Conservation (phyloP, 2,113 vertebrate genomes). For the Equus przewalskii region DNA sequence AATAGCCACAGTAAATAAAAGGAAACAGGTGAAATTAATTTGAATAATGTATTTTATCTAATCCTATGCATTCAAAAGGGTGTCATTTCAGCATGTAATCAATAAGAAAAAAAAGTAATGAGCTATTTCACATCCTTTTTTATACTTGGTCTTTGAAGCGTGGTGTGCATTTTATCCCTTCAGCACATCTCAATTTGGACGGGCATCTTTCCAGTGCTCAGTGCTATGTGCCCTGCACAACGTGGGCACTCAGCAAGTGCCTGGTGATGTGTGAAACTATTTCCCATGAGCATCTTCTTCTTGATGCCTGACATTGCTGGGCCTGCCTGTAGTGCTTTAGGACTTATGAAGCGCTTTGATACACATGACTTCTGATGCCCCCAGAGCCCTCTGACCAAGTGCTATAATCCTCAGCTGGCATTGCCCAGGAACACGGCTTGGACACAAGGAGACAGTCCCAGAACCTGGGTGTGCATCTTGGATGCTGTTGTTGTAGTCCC, state of each 20-base stretch:
- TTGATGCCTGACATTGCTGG: background rate
- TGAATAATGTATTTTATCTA: background rate
- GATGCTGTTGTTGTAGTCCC: background rate
- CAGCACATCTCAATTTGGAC: fast-evolving
- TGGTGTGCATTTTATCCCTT: background rate
- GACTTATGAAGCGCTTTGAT: background rate
- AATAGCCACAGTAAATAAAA: background rate
- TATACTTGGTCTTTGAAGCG: background rate
- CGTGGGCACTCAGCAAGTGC: fast-evolving
- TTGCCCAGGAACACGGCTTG: fast-evolving
- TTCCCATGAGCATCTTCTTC: background rate
- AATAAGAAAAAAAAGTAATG: background rate
- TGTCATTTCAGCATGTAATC: background rate
- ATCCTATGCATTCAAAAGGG: background rate
- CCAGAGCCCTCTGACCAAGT: background rate
- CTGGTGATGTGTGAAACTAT: fast-evolving
- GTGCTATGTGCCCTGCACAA: fast-evolving
- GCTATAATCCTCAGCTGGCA: background rate
- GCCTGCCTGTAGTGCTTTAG: background rate
- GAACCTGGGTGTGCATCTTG: fast-evolving
- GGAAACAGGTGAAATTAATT: background rate
- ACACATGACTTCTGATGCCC: fast-evolving
- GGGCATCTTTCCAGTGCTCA: background rate
- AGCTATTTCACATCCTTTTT: background rate
- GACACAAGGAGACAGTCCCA: fast-evolving